Base-by-base conservation (phyloP, 2,797 vertebrate species). In the Leptoclinus maculatus region DNA sequence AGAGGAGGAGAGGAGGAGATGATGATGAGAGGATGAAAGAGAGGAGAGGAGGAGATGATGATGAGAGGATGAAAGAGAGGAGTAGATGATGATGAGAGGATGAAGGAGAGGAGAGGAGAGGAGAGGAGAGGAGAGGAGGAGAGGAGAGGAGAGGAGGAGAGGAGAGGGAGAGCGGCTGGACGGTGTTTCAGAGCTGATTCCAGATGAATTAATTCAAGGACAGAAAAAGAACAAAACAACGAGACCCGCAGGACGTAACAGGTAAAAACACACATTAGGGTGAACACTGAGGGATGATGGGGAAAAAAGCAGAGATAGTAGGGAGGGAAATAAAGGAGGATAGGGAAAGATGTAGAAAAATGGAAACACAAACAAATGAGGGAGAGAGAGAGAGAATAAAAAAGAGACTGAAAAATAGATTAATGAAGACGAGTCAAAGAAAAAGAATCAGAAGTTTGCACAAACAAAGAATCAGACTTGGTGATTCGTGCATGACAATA, bases 151-250 rank as follows among this genome's bases (percentile, higher is more conserved):
- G 39, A 41, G 3, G 41, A 43, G 3, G 41, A 43, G 14, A 16
- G 13, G 41, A 41, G 41, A 43, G 10, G 19, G 10, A n/a, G 54
- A 74, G 57, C 9, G 2, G 51, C 71, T 23, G 67, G 71, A 65
- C 4, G 49, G 45, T 12, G 79, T 66, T 84, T 84, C 65, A 77
- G 79, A 80, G 75, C 76, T 21, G 75, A 82, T 67, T 77, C 60
- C 76, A 80, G 70, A 57, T 67, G 58, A 86, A 87, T 87, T 83
- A 78, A 82, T 87, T 87, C 83, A 84, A 83, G 82, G 78, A 83
- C 79, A 70, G 66, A 79, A 68, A 56, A 63, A 82, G 49, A 76
- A 81, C n/a, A 76, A 74, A 72, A 59, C 29, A 82, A 68, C 16
- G 41, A 75, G 70, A 76, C 53, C 67, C 14, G 16, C 68, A 78